A percentile compares a stretch with the other conserved stretches of the same genome.
phyloP scores from a whole-genome alignment of 2,797 vertebrate species.

The Scyliorhinus canicula region DNA sequence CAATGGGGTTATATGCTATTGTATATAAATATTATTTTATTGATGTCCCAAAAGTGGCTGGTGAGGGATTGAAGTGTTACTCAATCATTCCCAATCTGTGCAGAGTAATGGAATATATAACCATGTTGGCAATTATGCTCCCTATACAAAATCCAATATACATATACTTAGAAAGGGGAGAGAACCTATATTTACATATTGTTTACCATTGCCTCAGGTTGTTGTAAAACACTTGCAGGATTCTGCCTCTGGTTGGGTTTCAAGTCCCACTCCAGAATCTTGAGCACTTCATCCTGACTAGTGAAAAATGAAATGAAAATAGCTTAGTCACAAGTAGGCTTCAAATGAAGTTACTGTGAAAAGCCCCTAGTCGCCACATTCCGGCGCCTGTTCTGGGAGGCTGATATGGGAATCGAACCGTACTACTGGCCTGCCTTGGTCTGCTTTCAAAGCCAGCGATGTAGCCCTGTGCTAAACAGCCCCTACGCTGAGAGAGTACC shows the following conservation, averaged over 20 bases:
- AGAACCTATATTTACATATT: background rate
- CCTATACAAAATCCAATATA: background rate
- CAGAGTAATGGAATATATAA: background rate
- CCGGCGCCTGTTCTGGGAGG: no score
- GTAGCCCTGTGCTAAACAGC: no score
- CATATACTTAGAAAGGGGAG: background rate
- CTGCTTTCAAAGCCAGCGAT: no score
- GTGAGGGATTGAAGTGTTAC: background rate
- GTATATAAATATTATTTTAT: background rate
- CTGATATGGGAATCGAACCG: no score
- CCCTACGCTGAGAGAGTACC: background rate
- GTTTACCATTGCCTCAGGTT: background rate
- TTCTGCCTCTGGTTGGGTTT: background rate
- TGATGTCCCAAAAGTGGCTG: background rate
- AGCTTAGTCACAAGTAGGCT: no score
- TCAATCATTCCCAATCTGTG: background rate
- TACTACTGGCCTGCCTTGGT: no score
- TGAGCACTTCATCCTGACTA: background rate
- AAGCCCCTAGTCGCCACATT: no score
- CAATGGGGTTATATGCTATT: background rate
- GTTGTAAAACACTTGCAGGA: background rate
- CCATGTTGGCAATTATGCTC: background rate
- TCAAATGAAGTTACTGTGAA: no score
- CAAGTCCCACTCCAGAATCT: background rate
- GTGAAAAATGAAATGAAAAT: no score